Base-by-base conservation (phyloP, 2,797 vertebrate genomes). In the Diplodus sargus region DNA sequence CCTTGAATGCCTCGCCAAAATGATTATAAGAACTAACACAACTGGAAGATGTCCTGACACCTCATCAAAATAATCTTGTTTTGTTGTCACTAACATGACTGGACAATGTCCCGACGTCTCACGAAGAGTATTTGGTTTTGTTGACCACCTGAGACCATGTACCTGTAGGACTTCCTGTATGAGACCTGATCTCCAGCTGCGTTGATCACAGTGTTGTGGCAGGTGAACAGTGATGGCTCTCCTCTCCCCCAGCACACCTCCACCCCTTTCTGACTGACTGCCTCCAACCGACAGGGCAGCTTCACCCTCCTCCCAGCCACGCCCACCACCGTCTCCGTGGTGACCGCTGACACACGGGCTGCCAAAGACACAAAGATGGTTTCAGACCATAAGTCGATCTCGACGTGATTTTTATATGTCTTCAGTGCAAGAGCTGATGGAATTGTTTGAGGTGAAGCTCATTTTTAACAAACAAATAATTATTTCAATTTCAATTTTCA, bases 191-290 rank as follows among this genome's bases (percentile, higher is more conserved):
- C 16, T 30, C 93, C 94, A 0, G 95, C 57, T 2, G 90, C 90
- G 53, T 73, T 76, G 76, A 97, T 83, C 60, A 97, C 54, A 0
- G 39, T 1, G 48, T 2, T 47, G 4, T 51, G 12, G 78, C 97
- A 98, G n/a, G 47, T 66, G 0, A 89, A 92, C 3, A 0, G 0
- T 12, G 94, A 92, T 0, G 96, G 95, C 14, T 14, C 0, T 1
- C 67, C 95, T 73, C 76, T 91, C 2, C 96, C 96, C 97, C 97
- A 98, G 89, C 97, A 98, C 78, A 95, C 56, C 8, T 94, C 92
- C 52, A 92, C 87, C 0, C 76, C 28, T 0, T 61, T 76, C 5
- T 23, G 3, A 11, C 2, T 2, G 18, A 1, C 63, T 0, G 91
- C 74, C 0, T 0, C 63, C 49, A 92, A 94, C 14, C 0, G 62